Percentiles rank a stretch among this genome's conserved stretches.
phyloP scores from a whole-genome alignment of 2,113 vertebrate genomes.

The Caloenas nicobarica region DNA sequence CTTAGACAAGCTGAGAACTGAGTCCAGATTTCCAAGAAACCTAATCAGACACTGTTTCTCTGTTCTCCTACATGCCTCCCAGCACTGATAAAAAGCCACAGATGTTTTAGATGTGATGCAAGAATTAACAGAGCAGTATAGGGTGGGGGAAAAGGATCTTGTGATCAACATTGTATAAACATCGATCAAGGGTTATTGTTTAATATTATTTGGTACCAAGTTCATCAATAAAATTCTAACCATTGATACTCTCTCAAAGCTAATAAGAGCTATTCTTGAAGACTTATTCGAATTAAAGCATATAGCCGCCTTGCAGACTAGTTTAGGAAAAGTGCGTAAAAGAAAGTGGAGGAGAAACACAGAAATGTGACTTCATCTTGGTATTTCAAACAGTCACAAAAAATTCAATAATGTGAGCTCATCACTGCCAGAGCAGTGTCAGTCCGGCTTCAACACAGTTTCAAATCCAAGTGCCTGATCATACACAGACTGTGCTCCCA shows the following conservation, averaged over 20 bases:
- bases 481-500: no score
- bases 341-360: neutral
- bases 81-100: neutral
- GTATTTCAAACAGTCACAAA: neutral
- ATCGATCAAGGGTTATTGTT: neutral
- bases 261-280: neutral
- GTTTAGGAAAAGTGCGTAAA: neutral
- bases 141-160: neutral
- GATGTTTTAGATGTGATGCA: constrained; percentile 13
- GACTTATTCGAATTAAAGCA: neutral
- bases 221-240: neutral
- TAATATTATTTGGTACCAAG: neutral
- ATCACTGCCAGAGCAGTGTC: neutral
- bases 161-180: neutral
- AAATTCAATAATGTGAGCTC: neutral
- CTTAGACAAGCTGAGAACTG: neutral
- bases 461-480: neutral
- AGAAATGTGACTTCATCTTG: neutral
- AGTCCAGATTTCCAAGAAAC: constrained; percentile 44
- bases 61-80: neutral
- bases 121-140: neutral
- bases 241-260: neutral
- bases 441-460: neutral
- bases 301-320: neutral
- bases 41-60: constrained; percentile 2